These are phyloP conservation scores for Neostethus bicornis DNA, from an alignment of 2,797 vertebrate species.

Conservation along the genomic window DNA sequence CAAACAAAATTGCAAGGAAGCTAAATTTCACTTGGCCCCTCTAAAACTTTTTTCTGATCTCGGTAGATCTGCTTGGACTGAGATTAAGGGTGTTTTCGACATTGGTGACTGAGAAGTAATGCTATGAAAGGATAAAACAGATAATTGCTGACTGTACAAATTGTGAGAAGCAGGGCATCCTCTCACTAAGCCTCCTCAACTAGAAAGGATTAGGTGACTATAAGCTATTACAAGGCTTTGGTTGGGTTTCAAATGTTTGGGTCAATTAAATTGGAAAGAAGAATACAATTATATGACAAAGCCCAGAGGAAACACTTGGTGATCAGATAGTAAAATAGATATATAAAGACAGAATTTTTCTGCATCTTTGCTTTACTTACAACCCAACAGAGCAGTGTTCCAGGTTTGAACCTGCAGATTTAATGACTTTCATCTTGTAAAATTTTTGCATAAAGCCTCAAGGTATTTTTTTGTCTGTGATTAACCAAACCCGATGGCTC, in stretches of 20 bases:
- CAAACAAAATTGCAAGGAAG: too few relatives aligned
- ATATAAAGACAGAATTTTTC: too few relatives aligned
- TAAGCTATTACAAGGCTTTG: neutral
- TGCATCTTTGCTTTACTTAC: too few relatives aligned
- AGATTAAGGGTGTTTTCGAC: conserved; percentile 1
- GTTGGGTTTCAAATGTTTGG: conserved; percentile 16
- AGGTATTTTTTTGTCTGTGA: neutral
- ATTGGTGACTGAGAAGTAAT: neutral
- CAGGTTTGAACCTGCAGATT: conserved; percentile 1
- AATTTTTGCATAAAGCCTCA: neutral
- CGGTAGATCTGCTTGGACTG: neutral
- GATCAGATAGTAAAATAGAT: too few relatives aligned
- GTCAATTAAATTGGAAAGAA: neutral
- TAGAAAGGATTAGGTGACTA: conserved; percentile 4
- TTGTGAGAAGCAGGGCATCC: neutral
- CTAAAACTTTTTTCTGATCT: too few relatives aligned
- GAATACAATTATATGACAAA: neutral
- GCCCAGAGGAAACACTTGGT: neutral
- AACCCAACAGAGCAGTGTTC: too few relatives aligned
- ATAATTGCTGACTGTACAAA: conserved; percentile 3
- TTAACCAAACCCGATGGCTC: conserved; percentile 1
- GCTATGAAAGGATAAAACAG: neutral
- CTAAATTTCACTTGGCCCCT: too few relatives aligned
- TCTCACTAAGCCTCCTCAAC: neutral
- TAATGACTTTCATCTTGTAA: neutral